Percentiles rank a stretch among this genome's conserved stretches.
phyloP scores from a whole-genome alignment of 2,113 vertebrate genomes.

The Vireo altiloquus region DNA sequence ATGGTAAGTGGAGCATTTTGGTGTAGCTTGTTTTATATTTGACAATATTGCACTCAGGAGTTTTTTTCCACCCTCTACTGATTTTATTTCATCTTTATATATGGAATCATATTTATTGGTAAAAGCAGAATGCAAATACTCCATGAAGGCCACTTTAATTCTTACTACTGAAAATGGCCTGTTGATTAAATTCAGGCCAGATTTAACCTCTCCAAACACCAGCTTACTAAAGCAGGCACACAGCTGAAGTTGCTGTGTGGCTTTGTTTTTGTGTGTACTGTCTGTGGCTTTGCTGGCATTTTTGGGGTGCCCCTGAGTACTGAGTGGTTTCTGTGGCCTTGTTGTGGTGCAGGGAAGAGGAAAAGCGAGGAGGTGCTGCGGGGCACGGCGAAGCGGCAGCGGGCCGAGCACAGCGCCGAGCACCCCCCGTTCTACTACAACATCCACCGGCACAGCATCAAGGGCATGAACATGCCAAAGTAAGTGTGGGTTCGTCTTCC shows the following conservation, averaged over 20 bases:
- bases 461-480: slow-evolving; percentile 98
- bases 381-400: slow-evolving; percentile 79
- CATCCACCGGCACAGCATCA: slow-evolving; percentile 93
- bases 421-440: slow-evolving; percentile 98
- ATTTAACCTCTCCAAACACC: neutral
- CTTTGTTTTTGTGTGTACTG: rapidly evolving
- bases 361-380: slow-evolving; percentile 76
- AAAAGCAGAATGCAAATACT: neutral
- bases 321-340: neutral
- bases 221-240: neutral
- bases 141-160: neutral
- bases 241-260: neutral
- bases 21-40: neutral
- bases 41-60: neutral
- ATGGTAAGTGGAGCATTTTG: slow-evolving; percentile 55
- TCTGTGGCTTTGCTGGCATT: neutral
- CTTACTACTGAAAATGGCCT: neutral
- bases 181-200: neutral
- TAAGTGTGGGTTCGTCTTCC: slow-evolving; percentile 2
- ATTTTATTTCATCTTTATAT: neutral
- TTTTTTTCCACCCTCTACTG: neutral
- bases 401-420: slow-evolving; percentile 77
- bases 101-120: neutral
- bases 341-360: slow-evolving; percentile 83
- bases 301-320: neutral